These are phyloP conservation scores for Rutpela maculata DNA, from an alignment of 2,888 invertebrate species.

Conservation along the genomic window DNA sequence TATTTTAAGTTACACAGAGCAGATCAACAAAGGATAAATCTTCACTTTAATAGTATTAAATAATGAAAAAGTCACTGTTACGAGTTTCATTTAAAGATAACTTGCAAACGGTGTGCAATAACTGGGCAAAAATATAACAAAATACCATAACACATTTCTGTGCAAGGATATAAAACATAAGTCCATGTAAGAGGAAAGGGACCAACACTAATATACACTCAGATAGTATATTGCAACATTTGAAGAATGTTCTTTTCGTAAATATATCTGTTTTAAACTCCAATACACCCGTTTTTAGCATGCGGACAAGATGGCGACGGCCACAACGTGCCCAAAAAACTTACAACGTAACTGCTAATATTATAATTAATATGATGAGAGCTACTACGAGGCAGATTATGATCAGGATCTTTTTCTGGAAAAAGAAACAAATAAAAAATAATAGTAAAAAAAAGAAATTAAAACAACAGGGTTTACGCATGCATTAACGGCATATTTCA, in stretches of 20 bases:
- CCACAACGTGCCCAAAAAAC: constrained; percentile 32
- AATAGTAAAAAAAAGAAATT: constrained; percentile 72
- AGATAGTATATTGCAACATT: constrained; percentile 44
- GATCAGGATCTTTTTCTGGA: constrained; percentile 93
- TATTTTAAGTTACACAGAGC: constrained; percentile 36
- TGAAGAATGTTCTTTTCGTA: constrained; percentile 44
- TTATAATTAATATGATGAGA: constrained; percentile 85
- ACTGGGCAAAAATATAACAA: constrained; percentile 20
- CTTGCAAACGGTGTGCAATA: constrained; percentile 13
- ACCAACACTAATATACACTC: constrained; percentile 40
- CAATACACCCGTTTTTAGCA: constrained; percentile 45
- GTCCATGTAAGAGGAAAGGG: constrained; percentile 35
- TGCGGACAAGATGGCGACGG: constrained; percentile 32
- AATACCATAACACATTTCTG: constrained; percentile 23
- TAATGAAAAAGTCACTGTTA: constrained; percentile 15
- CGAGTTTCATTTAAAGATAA: neutral
- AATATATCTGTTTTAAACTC: constrained; percentile 30
- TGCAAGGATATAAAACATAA: constrained; percentile 22
- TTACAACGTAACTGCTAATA: constrained; percentile 75
- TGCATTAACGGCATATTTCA: constrained; percentile 33
- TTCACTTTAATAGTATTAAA: constrained; percentile 42
- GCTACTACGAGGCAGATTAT: constrained; percentile 88
- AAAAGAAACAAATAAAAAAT: constrained; percentile 78
- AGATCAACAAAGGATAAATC: constrained; percentile 45
- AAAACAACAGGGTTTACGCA: constrained; percentile 40